A percentile compares a stretch with the other conserved stretches of the same genome.
Evolutionary conservation across 2,113 vertebrate genomes (phyloP).

Genomic region (Elephantulus edwardii): DNA sequence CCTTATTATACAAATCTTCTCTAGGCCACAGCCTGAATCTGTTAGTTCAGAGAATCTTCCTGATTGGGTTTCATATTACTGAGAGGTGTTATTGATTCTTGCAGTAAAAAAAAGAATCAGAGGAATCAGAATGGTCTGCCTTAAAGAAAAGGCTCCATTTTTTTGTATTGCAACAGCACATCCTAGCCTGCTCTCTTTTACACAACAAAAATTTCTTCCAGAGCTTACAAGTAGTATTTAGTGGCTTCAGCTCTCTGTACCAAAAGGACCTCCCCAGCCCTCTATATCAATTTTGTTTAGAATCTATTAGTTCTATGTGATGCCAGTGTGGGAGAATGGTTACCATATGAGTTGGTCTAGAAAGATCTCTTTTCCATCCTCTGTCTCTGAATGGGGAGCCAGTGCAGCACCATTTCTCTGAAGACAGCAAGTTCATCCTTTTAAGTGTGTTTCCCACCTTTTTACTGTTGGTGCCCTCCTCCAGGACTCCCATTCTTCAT

Average conservation of each 20-base stretch:
- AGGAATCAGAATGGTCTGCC: neutral
- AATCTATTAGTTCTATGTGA: neutral
- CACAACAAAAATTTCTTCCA: neutral
- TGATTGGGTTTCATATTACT: slow-evolving; percentile 6
- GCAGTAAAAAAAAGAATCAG: neutral
- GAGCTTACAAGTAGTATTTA: neutral
- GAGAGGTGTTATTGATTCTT: neutral
- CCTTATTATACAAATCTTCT: slow-evolving; percentile 6
- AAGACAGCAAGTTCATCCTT: neutral
- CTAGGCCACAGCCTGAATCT: neutral
- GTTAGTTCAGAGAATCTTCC: neutral
- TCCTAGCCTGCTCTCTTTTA: neutral
- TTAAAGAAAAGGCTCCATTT: neutral
- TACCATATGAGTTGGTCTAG: slow-evolving; percentile 6
- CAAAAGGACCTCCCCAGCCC: neutral
- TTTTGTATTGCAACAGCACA: neutral
- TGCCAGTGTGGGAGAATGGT: too few species aligned
- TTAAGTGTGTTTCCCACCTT: neutral
- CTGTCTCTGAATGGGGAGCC: neutral
- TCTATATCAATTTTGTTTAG: neutral
- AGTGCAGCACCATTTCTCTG: neutral
- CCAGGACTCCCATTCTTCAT: neutral
- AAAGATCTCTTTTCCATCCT: slow-evolving; percentile 3
- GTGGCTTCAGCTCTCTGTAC: neutral
- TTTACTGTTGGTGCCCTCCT: neutral